Base-by-base conservation (phyloP, 1,140 invertebrate genomes). In the Agrypnia vestita region DNA sequence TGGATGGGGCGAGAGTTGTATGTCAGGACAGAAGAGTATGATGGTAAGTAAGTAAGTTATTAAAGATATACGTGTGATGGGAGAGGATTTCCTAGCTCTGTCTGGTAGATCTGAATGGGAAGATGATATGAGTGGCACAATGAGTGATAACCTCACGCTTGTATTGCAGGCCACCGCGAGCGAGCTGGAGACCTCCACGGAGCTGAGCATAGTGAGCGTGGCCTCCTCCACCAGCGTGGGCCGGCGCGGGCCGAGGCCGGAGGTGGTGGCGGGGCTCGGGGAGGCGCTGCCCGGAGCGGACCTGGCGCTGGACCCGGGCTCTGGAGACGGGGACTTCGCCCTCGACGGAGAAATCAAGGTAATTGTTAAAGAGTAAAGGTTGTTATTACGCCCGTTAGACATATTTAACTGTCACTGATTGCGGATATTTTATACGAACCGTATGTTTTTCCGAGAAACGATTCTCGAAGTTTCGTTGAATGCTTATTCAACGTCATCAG, bases 301-400 rank as follows among this genome's bases (percentile, higher is more conserved):
- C 49, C 85, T 21, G 67, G 85, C 43, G 87, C 87, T 56, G 79
- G 82, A 83, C 12, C 56, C 51, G 80, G 88, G 88, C 0, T 90
- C 88, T 0, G 88, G 88, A n/a, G 88, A 89, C 17, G 88, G 88
- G 51, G 85, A 85, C 0, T 85, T 85, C 6, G 4, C 17, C 47
- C 51, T 19, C 10, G 61, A 44, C 7, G 77, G 49, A 43, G 71
- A 71, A 1, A 17, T 4, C 46, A 51, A 71, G 67, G 67, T 69
- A 8, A 35, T 35, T 6, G 25, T 35, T n/a, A n/a, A n/a, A n/a
- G n/a, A n/a, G n/a, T n/a, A n/a, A n/a, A n/a, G n/a, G n/a, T n/a
- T n/a, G n/a, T n/a, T n/a, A n/a, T n/a, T n/a, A n/a, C n/a, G n/a
- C n/a, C n/a, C n/a, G n/a, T n/a, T n/a, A n/a, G n/a, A n/a, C n/a